Evolutionary conservation across 2,797 vertebrate species (phyloP).

Genomic region (Cryptoblepharus egeriae): DNA sequence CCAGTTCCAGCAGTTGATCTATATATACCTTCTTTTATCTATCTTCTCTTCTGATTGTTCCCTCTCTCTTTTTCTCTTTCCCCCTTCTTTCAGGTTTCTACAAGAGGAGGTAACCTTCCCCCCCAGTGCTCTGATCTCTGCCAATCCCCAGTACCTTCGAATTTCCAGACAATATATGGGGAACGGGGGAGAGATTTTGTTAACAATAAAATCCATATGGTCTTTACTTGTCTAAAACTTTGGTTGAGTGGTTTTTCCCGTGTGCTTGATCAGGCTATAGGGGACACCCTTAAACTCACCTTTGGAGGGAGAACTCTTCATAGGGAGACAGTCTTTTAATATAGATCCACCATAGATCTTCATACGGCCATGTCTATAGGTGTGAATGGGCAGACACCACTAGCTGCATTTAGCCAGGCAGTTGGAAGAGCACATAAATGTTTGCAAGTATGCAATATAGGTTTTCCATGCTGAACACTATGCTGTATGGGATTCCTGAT

Average conservation of each 20-base stretch:
- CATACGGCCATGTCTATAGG: too few relatives aligned
- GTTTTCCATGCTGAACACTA: too few relatives aligned
- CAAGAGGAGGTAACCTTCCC: slow-evolving; percentile 15
- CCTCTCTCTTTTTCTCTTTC: background rate
- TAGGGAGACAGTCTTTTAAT: background rate
- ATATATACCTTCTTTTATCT: background rate
- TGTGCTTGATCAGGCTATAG: background rate
- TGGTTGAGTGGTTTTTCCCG: background rate
- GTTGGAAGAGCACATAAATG: too few relatives aligned
- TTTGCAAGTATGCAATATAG: too few relatives aligned
- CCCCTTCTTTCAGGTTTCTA: slow-evolving; percentile 27
- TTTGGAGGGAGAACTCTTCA: too few relatives aligned
- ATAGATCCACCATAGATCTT: background rate
- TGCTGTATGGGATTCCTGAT: too few relatives aligned
- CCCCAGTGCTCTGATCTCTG: background rate
- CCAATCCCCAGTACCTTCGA: background rate
- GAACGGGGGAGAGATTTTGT: background rate
- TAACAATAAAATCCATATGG: slow-evolving; percentile 9
- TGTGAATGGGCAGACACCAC: too few relatives aligned
- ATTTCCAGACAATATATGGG: too few relatives aligned
- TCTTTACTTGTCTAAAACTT: background rate
- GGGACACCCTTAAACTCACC: too few relatives aligned
- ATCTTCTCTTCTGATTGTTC: background rate
- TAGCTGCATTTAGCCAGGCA: too few relatives aligned
- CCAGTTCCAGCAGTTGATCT: background rate